Conservation (phyloP, 2,797 vertebrate species). For the Myripristis jacobus region DNA sequence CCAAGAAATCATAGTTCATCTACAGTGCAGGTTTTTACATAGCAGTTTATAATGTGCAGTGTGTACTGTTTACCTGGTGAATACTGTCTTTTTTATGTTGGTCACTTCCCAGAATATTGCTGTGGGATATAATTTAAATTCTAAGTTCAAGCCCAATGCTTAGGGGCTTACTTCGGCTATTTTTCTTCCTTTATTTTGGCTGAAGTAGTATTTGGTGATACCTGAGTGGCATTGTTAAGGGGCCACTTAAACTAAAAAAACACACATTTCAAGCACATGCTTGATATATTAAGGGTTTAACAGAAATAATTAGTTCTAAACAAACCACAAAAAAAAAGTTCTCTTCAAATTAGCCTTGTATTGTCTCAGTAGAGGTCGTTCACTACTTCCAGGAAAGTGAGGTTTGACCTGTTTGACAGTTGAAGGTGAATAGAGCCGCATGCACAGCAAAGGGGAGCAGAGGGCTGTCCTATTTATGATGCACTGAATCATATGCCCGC, state of each 20-base stretch:
- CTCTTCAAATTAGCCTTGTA: not conserved
- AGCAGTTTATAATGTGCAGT: constrained; percentile 10
- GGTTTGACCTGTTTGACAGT: constrained; percentile 26
- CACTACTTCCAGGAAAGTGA: not conserved
- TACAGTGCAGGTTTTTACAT: not conserved
- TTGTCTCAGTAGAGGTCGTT: not conserved
- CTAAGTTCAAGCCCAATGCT: constrained; percentile 30
- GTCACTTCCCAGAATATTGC: constrained; percentile 38
- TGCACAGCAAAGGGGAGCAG: constrained; percentile 37
- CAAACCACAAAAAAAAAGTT: not conserved
- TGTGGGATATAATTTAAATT: constrained; percentile 51
- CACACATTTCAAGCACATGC: constrained; percentile 51
- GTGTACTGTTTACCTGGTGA: constrained; percentile 36
- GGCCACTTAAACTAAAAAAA: constrained; percentile 66
- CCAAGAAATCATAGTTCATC: constrained; percentile 21
- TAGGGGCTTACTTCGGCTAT: constrained; percentile 40
- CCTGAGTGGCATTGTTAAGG: constrained; percentile 57
- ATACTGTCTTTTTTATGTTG: constrained; percentile 49
- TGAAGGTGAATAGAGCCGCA: constrained; percentile 20
- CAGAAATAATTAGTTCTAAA: constrained; percentile 15
- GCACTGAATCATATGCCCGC: constrained; percentile 45
- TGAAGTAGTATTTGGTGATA: constrained; percentile 67
- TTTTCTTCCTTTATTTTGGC: constrained; percentile 54
- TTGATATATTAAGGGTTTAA: constrained; percentile 43
- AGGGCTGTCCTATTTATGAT: constrained; percentile 42